Base-by-base conservation (phyloP, 2,113 vertebrate genomes). In the Opisthocomus hoazin region DNA sequence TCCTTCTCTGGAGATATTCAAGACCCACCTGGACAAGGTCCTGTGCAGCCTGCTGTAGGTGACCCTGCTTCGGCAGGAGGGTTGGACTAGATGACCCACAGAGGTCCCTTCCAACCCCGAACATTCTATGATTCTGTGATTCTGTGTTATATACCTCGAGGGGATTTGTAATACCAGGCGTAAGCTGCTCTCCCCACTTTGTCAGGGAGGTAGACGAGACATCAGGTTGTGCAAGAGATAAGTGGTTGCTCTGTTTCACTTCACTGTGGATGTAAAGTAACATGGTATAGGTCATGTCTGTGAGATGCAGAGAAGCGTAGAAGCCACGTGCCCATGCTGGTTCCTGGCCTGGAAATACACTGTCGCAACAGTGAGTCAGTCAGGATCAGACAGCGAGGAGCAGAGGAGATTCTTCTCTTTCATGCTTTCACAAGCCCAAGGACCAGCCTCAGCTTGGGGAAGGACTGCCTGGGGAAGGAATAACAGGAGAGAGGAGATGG, bases 251-350 rank as follows among this genome's bases (percentile, higher is more conserved):
- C 22, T 93, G 58, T 50, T 34, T 93, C 22, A 34, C 60, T 77
- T 60, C 15, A 16, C 43, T 32, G 37, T 74, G 68, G 20, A 5
- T 66, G 56, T 39, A 69, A 78, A 84, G 51, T 36, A 78, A 8
- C 3, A 8, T 3, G 18, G 57, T 18, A 15, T 4, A 74, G 46
- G 32, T 15, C 6, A 3, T 27, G 10, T 17, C 78, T 54, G 36
- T 53, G 82, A 36, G 22, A 61, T 54, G 56, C 41, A 84, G 61
- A 57, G 46, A 53, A 2, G 12, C 15, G 39, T 13, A 50, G 57
- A 39, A 64, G 63, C 34, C 0, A 0, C 61, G 76, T 10, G 3
- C 34, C 60, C 4, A 0, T 51, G 56, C 19, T 30, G 27, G 39
- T 23, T 84, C 15, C 27, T 70, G n/a, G 54, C 19, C 88, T 76